A percentile compares a stretch with the other conserved stretches of the same genome.
Conservation (phyloP, 64 coral and sea anemone species). For the Pachyseris speciosa region DNA sequence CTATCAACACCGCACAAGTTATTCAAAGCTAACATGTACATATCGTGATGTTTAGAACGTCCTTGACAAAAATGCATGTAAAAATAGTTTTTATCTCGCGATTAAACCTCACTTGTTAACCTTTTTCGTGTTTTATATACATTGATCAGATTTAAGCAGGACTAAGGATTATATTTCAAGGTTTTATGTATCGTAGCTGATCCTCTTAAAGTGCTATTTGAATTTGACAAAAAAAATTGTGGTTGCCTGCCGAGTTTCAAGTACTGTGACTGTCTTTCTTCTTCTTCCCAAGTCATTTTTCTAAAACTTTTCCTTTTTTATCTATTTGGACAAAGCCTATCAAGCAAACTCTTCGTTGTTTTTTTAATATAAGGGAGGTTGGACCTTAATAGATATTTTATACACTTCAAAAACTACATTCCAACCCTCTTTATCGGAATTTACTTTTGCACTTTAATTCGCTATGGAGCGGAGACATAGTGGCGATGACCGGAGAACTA, state of each 20-base stretch:
- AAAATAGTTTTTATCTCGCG: conserved; percentile 41
- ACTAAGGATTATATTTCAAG: conserved; percentile 23
- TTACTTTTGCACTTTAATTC: conserved; percentile 22
- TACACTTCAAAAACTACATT: neutral
- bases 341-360: neutral
- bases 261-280: neutral
- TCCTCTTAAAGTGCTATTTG: neutral
- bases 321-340: neutral
- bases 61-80: conserved; percentile 43
- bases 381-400: neutral
- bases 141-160: conserved; percentile 24
- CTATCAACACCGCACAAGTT: neutral
- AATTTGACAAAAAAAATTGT: neutral
- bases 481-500: conserved; percentile 1
- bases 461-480: neutral
- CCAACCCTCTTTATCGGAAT: conserved; percentile 16
- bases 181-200: conserved; percentile 27
- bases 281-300: neutral
- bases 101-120: conserved; percentile 59
- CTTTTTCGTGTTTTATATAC: conserved; percentile 43
- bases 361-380: neutral
- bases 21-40: neutral
- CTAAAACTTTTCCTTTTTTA: neutral
- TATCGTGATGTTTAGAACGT: neutral
- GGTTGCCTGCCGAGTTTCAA: neutral